A percentile compares a stretch with the other conserved stretches of the same genome.
Evolutionary conservation across 1,140 invertebrate species (phyloP).

Genomic region (Drosophila leontia): DNA sequence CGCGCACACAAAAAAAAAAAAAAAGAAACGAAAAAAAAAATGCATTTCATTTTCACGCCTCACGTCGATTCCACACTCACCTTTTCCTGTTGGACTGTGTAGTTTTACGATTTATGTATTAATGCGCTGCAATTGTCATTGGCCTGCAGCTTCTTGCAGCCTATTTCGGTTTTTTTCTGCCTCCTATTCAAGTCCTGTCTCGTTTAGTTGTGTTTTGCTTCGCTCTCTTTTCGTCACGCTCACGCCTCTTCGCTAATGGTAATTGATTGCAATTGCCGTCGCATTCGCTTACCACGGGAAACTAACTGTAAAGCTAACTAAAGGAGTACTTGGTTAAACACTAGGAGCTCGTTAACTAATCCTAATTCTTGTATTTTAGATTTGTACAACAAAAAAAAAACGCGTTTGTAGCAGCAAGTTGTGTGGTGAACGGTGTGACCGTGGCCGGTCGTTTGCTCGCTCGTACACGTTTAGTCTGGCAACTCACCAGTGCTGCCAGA

Average conservation of each 20-base stretch:
- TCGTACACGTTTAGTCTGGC: no score
- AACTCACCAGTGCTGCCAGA: no score
- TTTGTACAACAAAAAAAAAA: constrained; percentile 64
- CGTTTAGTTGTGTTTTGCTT: constrained; percentile 19
- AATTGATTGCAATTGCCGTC: constrained; percentile 54
- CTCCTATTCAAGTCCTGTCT: constrained; percentile 11
- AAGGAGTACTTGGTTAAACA: constrained; percentile 74
- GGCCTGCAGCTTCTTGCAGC: constrained; percentile 12
- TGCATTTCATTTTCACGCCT: constrained; percentile 42
- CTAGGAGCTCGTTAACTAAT: constrained; percentile 57
- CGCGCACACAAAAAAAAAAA: constrained; percentile 3
- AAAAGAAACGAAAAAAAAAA: constrained; percentile 5
- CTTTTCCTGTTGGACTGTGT: constrained; percentile 38
- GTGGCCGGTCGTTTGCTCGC: background rate
- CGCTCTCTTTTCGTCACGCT: constrained; percentile 45
- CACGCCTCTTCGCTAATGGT: constrained; percentile 44
- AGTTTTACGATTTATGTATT: constrained; percentile 36
- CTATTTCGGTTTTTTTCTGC: constrained; percentile 29
- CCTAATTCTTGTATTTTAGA: constrained; percentile 52
- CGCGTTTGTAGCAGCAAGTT: constrained; percentile 52
- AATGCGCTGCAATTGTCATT: constrained; percentile 39
- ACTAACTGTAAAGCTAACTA: constrained; percentile 76
- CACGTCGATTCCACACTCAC: constrained; percentile 19
- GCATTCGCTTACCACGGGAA: constrained; percentile 64
- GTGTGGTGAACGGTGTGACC: constrained; percentile 28